Base-by-base conservation (phyloP, 2,113 vertebrate species). In the Salvator merianae region DNA sequence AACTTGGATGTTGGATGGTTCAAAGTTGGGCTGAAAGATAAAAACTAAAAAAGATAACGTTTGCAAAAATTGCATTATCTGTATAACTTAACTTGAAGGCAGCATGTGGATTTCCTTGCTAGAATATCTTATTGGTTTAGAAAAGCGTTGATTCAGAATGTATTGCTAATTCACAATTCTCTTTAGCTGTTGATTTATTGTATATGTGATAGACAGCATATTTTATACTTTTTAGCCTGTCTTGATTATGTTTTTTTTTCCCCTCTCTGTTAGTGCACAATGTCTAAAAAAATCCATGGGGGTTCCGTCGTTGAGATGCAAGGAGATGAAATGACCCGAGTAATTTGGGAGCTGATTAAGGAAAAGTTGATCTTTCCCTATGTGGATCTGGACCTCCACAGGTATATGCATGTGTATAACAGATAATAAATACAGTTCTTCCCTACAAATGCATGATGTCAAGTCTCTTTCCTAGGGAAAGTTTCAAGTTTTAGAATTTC, bases 341-440 rank as follows among this genome's bases (percentile, higher is more conserved):
- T 99, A 84, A 99, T 99, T 94, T 99, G 99, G 99, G 98, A 99
- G 32, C 93, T 99, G 88, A 99, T 99, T 90, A 99, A 99, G 94
- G 97, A 99, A 88, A 99, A 99, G 90, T 97, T 99, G 86, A 97
- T 99, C 94, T 97, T 98, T 89, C 99, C 99, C 0, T 99, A 98
- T 43, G 94, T 99, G 93, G 97, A 98, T 82, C 89, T 99, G 84
- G 97, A 99, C 93, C 93, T 99, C 87, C 98, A 99, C 96, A 99
- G 98, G 99, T 99, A 95, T 26, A 2, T 55, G 26, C 26, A 22
- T 84, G 30, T 32, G 32, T 78, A 3, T 36, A 59, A 59, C 16
- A 20, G 16, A 20, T 59, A 59, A 20, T 59, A 16, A 59, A n/a
- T 66, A 3, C 14, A 40, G 7, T n/a, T 62, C 76, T 63, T 38